phyloP scores from a whole-genome alignment of 2,888 invertebrate genomes.

The Oasisia sp. region DNA sequence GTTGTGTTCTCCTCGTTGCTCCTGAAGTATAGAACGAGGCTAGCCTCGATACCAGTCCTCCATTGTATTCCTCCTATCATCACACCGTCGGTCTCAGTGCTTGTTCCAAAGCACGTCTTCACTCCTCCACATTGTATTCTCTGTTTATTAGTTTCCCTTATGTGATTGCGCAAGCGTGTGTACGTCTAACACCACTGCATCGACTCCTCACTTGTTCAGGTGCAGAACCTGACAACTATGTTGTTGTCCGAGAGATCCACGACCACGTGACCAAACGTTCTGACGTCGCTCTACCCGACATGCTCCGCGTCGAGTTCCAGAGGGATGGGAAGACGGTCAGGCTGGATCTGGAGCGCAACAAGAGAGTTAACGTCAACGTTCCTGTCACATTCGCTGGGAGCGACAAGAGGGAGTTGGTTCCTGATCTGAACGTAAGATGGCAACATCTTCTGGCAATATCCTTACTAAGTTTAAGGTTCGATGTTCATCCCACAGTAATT shows the following conservation, averaged over 20 bases:
- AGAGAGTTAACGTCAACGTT: neutral
- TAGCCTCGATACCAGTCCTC: neutral
- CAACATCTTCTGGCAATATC: neutral
- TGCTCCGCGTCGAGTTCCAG: slow-evolving; percentile 5
- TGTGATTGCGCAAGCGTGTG: too few species aligned
- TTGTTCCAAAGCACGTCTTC: too few species aligned
- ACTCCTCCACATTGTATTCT: too few species aligned
- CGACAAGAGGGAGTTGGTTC: neutral
- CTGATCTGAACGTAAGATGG: neutral
- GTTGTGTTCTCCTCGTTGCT: too few species aligned
- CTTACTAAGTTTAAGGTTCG: too few species aligned
- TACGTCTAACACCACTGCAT: neutral
- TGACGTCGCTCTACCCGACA: neutral
- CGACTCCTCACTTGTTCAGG: neutral
- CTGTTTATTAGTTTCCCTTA: too few species aligned
- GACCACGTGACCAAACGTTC: slow-evolving; percentile 17
- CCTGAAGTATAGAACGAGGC: too few species aligned
- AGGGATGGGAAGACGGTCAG: neutral
- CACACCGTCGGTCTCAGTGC: too few species aligned
- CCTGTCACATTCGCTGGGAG: neutral
- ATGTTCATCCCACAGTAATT: too few species aligned
- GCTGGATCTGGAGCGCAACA: neutral
- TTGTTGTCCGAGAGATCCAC: neutral
- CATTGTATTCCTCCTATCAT: too few species aligned
- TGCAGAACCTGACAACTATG: neutral